A percentile compares a stretch with the other conserved stretches of the same genome.
These are phyloP conservation scores for Delichon dasypus DNA, from an alignment of 2,797 vertebrate species.

Conservation along the genomic window DNA sequence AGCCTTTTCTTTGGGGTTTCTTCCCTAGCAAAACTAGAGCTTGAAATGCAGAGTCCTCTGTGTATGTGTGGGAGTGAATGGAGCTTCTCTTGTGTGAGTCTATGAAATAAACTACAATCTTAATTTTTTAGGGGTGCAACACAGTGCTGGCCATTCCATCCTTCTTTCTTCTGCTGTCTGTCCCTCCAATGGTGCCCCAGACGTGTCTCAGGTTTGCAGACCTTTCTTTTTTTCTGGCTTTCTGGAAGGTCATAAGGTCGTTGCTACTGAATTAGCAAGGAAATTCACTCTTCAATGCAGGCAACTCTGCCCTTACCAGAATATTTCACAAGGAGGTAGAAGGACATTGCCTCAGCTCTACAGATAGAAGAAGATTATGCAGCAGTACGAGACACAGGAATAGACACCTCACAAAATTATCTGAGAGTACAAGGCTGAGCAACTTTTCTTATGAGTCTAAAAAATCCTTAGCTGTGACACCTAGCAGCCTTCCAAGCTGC, in stretches of 20 bases:
- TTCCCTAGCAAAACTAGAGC: not conserved
- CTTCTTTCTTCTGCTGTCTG: not conserved
- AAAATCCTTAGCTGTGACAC: not conserved
- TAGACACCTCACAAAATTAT: not conserved
- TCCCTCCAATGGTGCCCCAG: not conserved
- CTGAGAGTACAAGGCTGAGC: not conserved
- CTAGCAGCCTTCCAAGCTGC: not conserved
- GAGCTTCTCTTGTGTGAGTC: not conserved
- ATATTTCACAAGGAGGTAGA: not conserved
- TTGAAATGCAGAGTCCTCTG: not conserved
- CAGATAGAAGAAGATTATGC: not conserved
- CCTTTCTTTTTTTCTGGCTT: not conserved
- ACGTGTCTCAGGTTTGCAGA: not conserved
- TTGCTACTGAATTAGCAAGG: not conserved
- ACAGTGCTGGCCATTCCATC: not conserved
- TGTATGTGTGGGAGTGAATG: not conserved
- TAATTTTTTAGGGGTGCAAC: not conserved
- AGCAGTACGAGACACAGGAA: not conserved
- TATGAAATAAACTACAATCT: not conserved
- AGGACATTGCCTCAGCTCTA: not conserved
- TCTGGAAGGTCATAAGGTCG: not conserved
- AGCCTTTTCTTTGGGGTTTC: not conserved
- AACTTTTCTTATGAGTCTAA: not conserved
- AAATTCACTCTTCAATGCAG: not conserved
- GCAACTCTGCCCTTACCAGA: not conserved